Evolutionary conservation across 1,140 invertebrate species (phyloP), one percentile per base, ranked within the genome.

Genomic region (Drosophila repleta): DNA sequence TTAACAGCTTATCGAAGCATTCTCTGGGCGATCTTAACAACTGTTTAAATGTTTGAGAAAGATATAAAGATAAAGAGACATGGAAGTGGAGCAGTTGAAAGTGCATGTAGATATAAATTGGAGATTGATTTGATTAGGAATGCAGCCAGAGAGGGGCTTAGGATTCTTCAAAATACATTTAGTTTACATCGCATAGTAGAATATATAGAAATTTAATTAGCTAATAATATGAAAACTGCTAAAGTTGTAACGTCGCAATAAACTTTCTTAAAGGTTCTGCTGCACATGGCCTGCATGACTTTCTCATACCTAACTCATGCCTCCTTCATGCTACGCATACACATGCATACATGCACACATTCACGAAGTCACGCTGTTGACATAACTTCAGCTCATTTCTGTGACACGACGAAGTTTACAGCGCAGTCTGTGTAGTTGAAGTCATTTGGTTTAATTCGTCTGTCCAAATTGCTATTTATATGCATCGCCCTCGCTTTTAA

Each of bases 391-490:
- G 62, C 55, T 73, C 72, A 80, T 80, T 76, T 63, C 57, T 76
- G 73, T 67, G 79, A 82, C 79, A 83, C 66, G 75, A 69, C 63
- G n/a, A 82, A 71, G 52, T 76, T 58, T 75, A 63, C 66, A 62
- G 46, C 64, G 56, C 61, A 46, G 57, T 20, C 49, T 76, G 45
- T 79, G 68, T 68, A 58, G 61, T 51, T 65, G 41, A 48, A 87
- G 78, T 87, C 82, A 80, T 85, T 85, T 85, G 84, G 64, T 74
- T 85, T 85, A 85, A 85, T 85, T 87, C 82, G 78, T 73, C 81
- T 81, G 81, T 82, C 82, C 78, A 85, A 85, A 85, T 85, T 85
- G 82, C 82, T 85, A 85, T 85, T 85, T 85, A 85, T 85, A 82
- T 85, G 83, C 78, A 85, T 71, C 82, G 82, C 82, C 82, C 82